Evolutionary conservation across 1,140 invertebrate genomes (phyloP).

Genomic region (Ruditapes philippinarum): DNA sequence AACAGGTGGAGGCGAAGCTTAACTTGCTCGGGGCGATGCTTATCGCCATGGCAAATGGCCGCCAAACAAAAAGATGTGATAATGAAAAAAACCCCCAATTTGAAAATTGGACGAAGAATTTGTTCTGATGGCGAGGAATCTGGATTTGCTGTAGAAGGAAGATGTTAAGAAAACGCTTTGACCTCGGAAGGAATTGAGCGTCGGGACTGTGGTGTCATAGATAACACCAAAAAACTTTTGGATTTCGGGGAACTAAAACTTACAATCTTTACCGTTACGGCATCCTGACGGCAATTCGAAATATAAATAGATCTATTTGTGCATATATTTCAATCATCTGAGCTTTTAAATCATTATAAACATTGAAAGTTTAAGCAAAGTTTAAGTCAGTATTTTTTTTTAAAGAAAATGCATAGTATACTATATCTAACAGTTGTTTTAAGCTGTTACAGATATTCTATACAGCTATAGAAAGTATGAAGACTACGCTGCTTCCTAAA

Average conservation of each 20-base stretch:
- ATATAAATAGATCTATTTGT: too few relatives aligned
- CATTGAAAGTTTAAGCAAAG: too few relatives aligned
- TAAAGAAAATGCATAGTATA: too few relatives aligned
- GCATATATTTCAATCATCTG: too few relatives aligned
- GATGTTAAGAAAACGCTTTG: slow-evolving; percentile 91
- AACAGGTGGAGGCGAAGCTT: slow-evolving; percentile 56
- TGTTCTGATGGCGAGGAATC: slow-evolving; percentile 96
- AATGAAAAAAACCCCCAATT: too few relatives aligned
- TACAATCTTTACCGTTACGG: neutral
- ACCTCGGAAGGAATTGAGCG: slow-evolving; percentile 81
- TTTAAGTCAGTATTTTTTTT: too few relatives aligned
- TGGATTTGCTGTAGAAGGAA: slow-evolving; percentile 94
- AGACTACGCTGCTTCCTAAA: too few relatives aligned
- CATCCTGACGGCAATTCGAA: neutral
- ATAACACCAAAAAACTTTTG: slow-evolving; percentile 11
- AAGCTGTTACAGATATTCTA: too few relatives aligned
- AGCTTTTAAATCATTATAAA: too few relatives aligned
- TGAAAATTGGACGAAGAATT: slow-evolving; percentile 97
- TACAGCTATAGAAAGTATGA: too few relatives aligned
- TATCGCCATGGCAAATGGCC: slow-evolving; percentile 81
- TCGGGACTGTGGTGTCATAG: neutral
- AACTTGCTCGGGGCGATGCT: slow-evolving; percentile 76
- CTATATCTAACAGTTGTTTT: too few relatives aligned
- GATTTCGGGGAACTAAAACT: neutral
- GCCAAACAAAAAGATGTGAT: slow-evolving; percentile 81